Evolutionary conservation across 1,140 invertebrate genomes (phyloP), one percentile per base, ranked within the genome.

Genomic region (Drosophila punjabiensis): DNA sequence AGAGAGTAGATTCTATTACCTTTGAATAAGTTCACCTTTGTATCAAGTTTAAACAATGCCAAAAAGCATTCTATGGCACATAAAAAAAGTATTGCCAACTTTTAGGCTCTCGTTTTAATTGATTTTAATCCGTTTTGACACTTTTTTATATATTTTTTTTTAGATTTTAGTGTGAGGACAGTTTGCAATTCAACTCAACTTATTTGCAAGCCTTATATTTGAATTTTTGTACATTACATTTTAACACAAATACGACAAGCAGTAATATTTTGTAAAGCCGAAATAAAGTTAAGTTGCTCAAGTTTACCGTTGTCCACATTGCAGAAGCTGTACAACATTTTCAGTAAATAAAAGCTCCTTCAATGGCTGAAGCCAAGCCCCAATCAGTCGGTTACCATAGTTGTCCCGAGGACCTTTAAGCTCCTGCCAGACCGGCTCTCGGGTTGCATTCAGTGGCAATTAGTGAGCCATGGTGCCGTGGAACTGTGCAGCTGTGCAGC

Each of bases 371-470:
- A 16, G 53, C 33, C 55, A 16, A 28, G 35, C 14, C 39, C 14
- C 55, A 37, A 58, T 58, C 33, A 37, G 18, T 37, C 4, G 20
- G 53, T 56, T 24, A 16, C 53, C 53, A 56, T 56, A 37, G 53
- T 37, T 56, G 33, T 56, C 18, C 55, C 55, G 3, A 39, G 55
- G 20, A 58, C 55, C 20, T 28, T 39, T 58, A 58, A 39, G 55
- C 55, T 41, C 14, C 20, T 58, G 35, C 35, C 35, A 58, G 6
- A 20, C 35, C 35, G 35, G 3, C 20, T 58, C 35, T 39, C 35
- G 35, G 35, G 20, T n/a, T 58, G 20, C 3, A 32, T 32, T 62
- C 48, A 24, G 47, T 37, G 71, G 71, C 69, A 75, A 75, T 74
- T 74, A 75, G 69, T 53, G 48, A 24, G 67, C 18, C 7, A 20